These are phyloP conservation scores for Ramphastos sulfuratus DNA, from an alignment of 2,113 vertebrate species.

Conservation along the genomic window DNA sequence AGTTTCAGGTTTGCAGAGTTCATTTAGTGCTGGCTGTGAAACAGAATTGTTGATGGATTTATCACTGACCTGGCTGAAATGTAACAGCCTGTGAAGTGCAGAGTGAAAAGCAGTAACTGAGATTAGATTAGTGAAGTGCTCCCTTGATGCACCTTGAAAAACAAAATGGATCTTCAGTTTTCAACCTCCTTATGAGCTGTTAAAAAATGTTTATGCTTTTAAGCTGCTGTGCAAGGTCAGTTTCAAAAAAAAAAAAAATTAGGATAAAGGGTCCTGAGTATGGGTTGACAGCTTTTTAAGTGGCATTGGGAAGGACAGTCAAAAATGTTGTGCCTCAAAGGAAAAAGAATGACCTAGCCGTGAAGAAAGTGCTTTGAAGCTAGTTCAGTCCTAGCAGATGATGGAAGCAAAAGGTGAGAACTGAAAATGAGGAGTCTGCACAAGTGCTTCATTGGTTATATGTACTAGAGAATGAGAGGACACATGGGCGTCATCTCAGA, in stretches of 20 bases:
- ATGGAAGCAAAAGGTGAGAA: neutral
- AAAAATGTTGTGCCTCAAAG: neutral
- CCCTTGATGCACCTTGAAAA: neutral
- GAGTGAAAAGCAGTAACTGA: neutral
- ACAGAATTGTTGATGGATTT: neutral
- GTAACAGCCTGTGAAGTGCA: neutral
- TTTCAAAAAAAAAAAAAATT: neutral
- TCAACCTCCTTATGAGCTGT: neutral
- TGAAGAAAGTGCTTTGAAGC: neutral
- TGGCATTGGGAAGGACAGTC: neutral
- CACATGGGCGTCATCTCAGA: neutral
- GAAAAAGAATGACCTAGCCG: neutral
- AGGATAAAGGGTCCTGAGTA: neutral
- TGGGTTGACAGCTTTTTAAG: neutral
- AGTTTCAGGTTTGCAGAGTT: rapidly evolving
- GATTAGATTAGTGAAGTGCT: neutral
- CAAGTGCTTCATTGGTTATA: neutral
- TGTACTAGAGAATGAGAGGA: neutral
- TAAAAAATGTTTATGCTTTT: neutral
- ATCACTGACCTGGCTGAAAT: neutral
- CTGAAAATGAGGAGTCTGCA: neutral
- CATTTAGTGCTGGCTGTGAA: neutral
- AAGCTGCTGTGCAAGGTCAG: neutral
- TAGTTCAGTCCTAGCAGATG: neutral
- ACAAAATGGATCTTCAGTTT: neutral